Evolutionary conservation across 2,888 invertebrate genomes (phyloP), one percentile per base, ranked within the genome.

Genomic region (Ecdyonurus torrentis): DNA sequence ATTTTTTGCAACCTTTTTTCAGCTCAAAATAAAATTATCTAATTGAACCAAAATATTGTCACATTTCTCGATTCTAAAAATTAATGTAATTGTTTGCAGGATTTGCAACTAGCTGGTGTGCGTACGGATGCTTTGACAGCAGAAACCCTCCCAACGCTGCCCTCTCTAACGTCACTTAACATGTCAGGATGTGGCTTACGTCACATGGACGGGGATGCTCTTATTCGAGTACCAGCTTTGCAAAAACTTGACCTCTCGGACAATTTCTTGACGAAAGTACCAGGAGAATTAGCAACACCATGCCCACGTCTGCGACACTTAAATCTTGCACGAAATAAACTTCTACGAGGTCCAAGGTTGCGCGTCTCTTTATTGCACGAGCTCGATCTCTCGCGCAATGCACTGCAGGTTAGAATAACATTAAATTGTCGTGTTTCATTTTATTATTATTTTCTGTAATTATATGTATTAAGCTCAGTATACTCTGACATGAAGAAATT

Each of bases 71-170:
- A n/a, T n/a, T n/a, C n/a, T n/a, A n/a, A n/a, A n/a, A n/a, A n/a
- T n/a, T n/a, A n/a, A n/a, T n/a, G 18, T 50, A 10, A 18, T 18
- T 50, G 50, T 50, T 55, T n/a, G 19, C 55, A 55, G 55, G 55
- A 55, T n/a, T n/a, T 55, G 55, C 55, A 55, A n/a, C 22, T 55
- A n/a, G n/a, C 55, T n/a, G 55, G 55, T 5, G 55, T 55, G 55
- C 55, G 22, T 5, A 55, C 22, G 55, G 55, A 55, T 7, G 55
- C 22, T n/a, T n/a, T 55, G 55, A 55, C 22, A 7, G 55, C 22
- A n/a, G 55, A 55, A 5, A 55, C 55, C 15, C 55, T 55, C 5
- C 55, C 55, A 18, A 5, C 55, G 15, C 55, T 55, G 55, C 55
- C 55, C 19, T 5, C 55, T n/a, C 55, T 55, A 5, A 22, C 55